Evolutionary conservation across 2,113 vertebrate species (phyloP).

Genomic region (Cervus canadensis): DNA sequence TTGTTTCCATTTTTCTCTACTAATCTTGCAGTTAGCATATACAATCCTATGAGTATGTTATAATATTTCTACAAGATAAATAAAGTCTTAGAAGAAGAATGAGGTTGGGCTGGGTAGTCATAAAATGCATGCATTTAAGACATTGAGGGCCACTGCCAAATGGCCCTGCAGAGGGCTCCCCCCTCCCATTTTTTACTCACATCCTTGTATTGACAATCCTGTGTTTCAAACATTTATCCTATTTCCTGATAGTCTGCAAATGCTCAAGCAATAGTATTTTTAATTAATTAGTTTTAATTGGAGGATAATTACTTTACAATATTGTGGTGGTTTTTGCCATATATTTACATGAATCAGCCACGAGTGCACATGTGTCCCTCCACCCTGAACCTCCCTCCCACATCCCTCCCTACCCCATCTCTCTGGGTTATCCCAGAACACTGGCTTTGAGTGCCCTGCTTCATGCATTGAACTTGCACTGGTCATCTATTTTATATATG

Average conservation of each 20-base stretch:
- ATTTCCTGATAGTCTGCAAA: not conserved
- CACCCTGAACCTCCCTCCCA: not conserved
- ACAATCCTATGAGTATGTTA: not conserved
- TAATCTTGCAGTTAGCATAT: not conserved
- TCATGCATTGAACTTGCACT: not conserved
- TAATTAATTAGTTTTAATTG: not conserved
- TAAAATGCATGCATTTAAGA: not conserved
- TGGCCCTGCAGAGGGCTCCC: not conserved
- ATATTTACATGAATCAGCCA: not conserved
- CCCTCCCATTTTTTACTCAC: not conserved
- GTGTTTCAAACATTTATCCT: not conserved
- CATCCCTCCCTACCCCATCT: not conserved
- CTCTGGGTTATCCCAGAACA: not conserved
- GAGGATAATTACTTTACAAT: not conserved
- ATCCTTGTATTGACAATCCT: not conserved
- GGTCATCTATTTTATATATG: not conserved
- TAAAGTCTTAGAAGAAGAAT: not conserved
- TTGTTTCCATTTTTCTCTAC: not conserved
- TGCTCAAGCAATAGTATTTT: not conserved
- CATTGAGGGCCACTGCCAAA: not conserved
- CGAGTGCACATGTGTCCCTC: not conserved
- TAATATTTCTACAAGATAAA: not conserved
- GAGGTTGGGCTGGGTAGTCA: not conserved
- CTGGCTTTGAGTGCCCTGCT: not conserved
- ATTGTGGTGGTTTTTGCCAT: not conserved